Conservation (phyloP, 2,113 vertebrate species). For the Fregata magnificens region DNA sequence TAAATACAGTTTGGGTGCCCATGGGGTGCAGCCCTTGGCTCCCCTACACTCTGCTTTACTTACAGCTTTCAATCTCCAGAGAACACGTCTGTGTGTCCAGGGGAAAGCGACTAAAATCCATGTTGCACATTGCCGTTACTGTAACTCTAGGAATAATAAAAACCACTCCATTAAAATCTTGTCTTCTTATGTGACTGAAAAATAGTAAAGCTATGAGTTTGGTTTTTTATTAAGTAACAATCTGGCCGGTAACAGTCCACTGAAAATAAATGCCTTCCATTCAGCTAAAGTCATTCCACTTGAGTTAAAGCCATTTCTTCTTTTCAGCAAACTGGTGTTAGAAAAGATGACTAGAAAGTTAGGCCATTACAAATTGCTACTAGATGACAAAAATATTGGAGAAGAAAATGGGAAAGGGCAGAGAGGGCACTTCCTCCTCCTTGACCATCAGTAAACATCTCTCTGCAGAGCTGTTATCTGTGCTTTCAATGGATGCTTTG, state of each 20-base stretch:
- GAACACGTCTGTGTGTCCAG: conserved; percentile 97
- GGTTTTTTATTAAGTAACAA: not conserved
- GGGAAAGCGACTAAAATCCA: conserved; percentile 97
- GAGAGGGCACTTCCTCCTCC: not conserved
- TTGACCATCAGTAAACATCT: not conserved
- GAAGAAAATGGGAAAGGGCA: not conserved
- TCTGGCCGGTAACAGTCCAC: not conserved
- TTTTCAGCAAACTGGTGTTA: not conserved
- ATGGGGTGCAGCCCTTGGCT: not conserved
- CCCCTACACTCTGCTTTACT: conserved; percentile 60
- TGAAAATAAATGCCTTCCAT: not conserved
- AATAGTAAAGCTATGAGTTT: not conserved
- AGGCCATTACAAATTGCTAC: not conserved
- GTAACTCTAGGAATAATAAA: conserved; percentile 83
- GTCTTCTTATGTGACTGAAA: not conserved
- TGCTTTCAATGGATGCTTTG: not conserved
- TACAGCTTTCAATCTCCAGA: conserved; percentile 98
- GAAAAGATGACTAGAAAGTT: not conserved
- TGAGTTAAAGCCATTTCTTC: not conserved
- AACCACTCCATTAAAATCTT: not conserved
- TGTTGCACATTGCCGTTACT: conserved; percentile 98
- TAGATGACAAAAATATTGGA: not conserved
- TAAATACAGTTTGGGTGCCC: not conserved
- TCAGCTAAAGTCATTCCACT: not conserved
- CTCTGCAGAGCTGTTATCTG: not conserved